Base-by-base conservation (phyloP, 2,888 invertebrate genomes). In the Eupeodes latifasciatus region DNA sequence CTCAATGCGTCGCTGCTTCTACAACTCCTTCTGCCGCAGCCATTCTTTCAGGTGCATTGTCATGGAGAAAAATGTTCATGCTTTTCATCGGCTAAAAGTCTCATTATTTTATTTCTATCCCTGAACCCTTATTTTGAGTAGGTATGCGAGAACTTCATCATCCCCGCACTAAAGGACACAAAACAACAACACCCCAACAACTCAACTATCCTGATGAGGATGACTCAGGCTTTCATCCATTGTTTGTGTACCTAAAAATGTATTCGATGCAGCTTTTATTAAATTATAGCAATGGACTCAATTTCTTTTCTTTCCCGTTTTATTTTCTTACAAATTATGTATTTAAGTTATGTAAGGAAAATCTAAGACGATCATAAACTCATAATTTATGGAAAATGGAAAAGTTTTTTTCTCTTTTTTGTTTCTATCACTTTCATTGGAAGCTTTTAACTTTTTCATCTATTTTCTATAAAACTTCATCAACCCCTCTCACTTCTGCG, bases 371-470 rank as follows among this genome's bases (percentile, higher is more conserved):
- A 53, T 81, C 59, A 57, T 47, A 44, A 74, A 59, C 74, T 62
- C 69, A 49, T 55, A 75, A 61, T 76, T 81, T 76, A 51, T 76
- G 49, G 71, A 71, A 81, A 85, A 76, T 81, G 57, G 71, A 81
- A 81, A 76, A 81, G 44, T 71, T 71, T 19, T 34, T 49, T 19
- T 36, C 5, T 36, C 12, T 49, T 62, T 55, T 19, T 55, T 14
- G 11, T 36, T 19, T 51, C n/a, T 12, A 14, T 44, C 59, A 49
- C 11, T 66, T 64, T 71, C 47, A 64, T 74, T 80, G 51, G 14
- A 55, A 53, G 44, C 36, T 47, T 40, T 61, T 27, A 71, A 71
- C 53, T 51, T 61, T 55, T 16, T 6, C n/a, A 61, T 61, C 5
- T 67, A 47, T 49, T 66, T 47, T 66, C 40, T 55, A n/a, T 19